Evolutionary conservation across 64 coral and sea anemone species (phyloP).

Genomic region (Stichodactyla helianthus): DNA sequence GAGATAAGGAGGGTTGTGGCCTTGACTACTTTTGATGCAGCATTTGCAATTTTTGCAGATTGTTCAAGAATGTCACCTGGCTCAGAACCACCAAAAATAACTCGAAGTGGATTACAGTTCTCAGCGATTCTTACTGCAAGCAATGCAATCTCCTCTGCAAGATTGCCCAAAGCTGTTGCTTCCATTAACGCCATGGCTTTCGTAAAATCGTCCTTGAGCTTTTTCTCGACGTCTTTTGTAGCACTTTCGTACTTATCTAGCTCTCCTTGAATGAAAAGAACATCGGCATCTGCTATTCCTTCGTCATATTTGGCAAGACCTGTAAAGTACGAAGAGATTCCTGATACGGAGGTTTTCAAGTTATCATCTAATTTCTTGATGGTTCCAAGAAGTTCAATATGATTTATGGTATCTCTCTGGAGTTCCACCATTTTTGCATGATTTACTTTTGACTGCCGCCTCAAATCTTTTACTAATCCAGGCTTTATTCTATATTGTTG

Average conservation of each 20-base stretch:
- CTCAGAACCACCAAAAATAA: slow-evolving; percentile 21
- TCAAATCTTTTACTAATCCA: slow-evolving; percentile 20
- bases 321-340: slow-evolving; percentile 21
- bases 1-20: background rate
- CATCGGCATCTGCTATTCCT: slow-evolving; percentile 46
- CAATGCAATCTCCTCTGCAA: background rate
- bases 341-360: background rate
- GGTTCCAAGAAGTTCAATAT: slow-evolving; percentile 15
- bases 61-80: slow-evolving; percentile 3
- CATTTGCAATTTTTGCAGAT: background rate
- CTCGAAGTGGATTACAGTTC: slow-evolving; percentile 9
- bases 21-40: background rate
- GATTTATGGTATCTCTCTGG: background rate
- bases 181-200: background rate
- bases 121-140: background rate
- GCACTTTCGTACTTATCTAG: slow-evolving; percentile 26
- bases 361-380: slow-evolving; percentile 34
- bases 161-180: background rate
- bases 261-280: slow-evolving; percentile 34
- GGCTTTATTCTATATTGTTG: background rate
- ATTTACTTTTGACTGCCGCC: background rate
- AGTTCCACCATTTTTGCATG: background rate
- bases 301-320: slow-evolving; percentile 52
- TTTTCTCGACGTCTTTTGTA: background rate
- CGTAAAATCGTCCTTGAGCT: background rate